These are phyloP conservation scores for Drosophila aff. DNA, from an alignment of 1,140 invertebrate species.

Conservation along the genomic window DNA sequence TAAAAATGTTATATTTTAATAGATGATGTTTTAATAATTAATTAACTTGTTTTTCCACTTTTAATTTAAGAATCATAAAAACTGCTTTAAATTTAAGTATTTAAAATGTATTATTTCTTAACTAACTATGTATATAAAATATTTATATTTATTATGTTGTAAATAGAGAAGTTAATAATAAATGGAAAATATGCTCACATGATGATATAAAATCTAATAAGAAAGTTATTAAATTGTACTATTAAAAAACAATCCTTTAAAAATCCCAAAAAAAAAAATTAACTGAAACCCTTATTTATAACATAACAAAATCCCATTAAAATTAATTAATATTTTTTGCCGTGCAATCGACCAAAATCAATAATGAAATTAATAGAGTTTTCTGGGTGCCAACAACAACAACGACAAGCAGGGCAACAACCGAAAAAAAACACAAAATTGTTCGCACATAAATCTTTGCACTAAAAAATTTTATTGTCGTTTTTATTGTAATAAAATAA, in stretches of 20 bases:
- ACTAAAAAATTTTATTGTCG: constrained; percentile 84
- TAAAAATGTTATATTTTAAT: background rate
- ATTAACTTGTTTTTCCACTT: background rate
- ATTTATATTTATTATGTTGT: too few relatives aligned
- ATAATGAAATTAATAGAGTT: constrained; percentile 63
- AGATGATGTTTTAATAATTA: too few relatives aligned
- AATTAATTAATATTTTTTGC: background rate
- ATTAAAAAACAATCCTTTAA: too few relatives aligned
- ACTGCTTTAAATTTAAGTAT: background rate
- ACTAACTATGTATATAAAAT: too few relatives aligned
- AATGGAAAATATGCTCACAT: too few relatives aligned
- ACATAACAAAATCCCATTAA: background rate
- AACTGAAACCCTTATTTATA: background rate
- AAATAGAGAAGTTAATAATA: too few relatives aligned
- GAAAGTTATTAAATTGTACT: too few relatives aligned
- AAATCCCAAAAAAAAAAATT: background rate
- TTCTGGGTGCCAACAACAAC: constrained; percentile 25
- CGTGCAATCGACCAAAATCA: constrained; percentile 18
- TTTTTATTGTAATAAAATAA: constrained; percentile 80
- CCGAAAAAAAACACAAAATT: constrained; percentile 52
- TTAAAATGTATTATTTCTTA: too few relatives aligned
- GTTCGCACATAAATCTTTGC: constrained; percentile 83
- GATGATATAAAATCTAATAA: too few relatives aligned
- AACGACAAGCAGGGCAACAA: constrained; percentile 20
- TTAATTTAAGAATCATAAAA: background rate